Base-by-base conservation (phyloP, 2,113 vertebrate species). In the Tragelaphus scriptus region DNA sequence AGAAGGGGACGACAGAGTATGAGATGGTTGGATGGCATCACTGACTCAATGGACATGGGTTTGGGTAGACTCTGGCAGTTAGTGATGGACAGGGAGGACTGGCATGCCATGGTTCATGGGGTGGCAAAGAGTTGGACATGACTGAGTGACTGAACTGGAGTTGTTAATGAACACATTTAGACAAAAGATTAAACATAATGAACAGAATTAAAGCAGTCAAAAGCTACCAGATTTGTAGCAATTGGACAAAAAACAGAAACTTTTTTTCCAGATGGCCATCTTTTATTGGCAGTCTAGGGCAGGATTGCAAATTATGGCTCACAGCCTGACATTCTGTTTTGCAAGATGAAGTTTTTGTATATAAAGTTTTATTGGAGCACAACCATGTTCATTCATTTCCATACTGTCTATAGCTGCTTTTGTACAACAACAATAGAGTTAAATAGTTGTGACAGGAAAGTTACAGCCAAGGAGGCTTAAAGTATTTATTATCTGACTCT, bases 61-160 rank as follows among this genome's bases (percentile, higher is more conserved):
- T 32, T 63, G 61, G 30, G 14, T 63, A 32, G 61, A 63, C 6
- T 32, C 61, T 32, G 6, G 6, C 2, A 63, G 61, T 63, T 63
- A 3, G 30, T 63, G 30, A 63, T 16, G 61, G 3, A 16, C 61
- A 63, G 30, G 61, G 61, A 63, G 61, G 28, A 6, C 14, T 63
- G 61, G 28, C 0, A 1, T 32, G 61, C 30, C 32, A 6, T 0
- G 1, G 14, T 63, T 63, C 61, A 63, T 32, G 28, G 30, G 61
- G 30, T 63, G 0, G 0, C 28, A 63, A 61, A 61, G 30, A 16
- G 14, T 32, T 0, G 1, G 61, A 32, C 61, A 63, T 1, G 14
- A 63, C 6, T 63, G 30, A 63, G 30, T 0, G 14, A 32, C 28
- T 63, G 61, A 63, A 63, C 14, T 68, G 32, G 58, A 59, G 58